Base-by-base conservation (phyloP, 2,888 invertebrate genomes). In the Cheilosia grossa region DNA sequence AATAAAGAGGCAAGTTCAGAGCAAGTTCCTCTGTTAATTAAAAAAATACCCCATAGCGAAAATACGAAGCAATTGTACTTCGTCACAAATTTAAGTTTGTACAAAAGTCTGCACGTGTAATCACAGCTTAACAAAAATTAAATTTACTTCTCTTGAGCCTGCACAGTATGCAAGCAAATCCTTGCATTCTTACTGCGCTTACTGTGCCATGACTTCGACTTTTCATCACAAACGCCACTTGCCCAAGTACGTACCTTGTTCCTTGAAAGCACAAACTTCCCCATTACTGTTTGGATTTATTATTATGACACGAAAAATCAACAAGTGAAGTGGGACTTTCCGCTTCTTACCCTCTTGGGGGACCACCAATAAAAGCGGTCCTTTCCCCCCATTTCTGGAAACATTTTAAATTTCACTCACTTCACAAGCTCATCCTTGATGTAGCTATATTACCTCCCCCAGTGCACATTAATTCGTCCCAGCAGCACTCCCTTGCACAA, bases 241-340 rank as follows among this genome's bases (percentile, higher is more conserved):
- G 56, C 7, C 17, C 15, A 27, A 21, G 63, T 15, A 37, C 37
- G n/a, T 17, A 33, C 49, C 19, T 33, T 33, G 53, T 40, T 53
- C 42, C 42, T 15, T 17, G 19, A 54, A 54, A 53, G 27, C 42
- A 66, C 49, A 19, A 37, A 21, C 33, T 13, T 30, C 17, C 42
- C 6, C 59, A 42, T 30, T 42, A 21, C 51, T 15, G 7, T 15
- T 21, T 21, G 42, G 59, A 75, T 58, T 67, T 59, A 67, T 44
- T 75, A 44, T 75, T 51, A 40, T 33, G 58, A 58, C 56, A 59
- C 40, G 47, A 67, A 51, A 53, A 75, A 59, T 67, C 67, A 75
- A 67, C 75, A 75, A 75, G 66, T 58, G 59, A 33, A 67, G 44
- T 67, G 51, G 21, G 59, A 75, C 42, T 59, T 4, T 30, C 2